These are phyloP conservation scores for Mythimna pallens DNA, from an alignment of 2,888 invertebrate species.

Conservation along the genomic window DNA sequence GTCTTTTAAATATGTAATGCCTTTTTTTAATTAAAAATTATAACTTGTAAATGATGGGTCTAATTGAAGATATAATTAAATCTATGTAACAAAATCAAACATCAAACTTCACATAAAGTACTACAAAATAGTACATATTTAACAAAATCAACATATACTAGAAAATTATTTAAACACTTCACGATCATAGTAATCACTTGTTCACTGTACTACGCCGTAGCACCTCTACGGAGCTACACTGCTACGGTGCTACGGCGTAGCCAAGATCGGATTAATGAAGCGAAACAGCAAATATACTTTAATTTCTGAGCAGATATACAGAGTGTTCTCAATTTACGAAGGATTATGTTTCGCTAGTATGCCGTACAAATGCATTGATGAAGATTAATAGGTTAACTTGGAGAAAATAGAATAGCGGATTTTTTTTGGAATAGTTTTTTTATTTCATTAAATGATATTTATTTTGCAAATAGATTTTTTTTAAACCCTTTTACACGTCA, in stretches of 20 bases:
- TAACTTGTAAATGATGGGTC: too few species aligned
- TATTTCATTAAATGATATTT: too few species aligned
- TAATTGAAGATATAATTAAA: not conserved
- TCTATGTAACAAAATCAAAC: not conserved
- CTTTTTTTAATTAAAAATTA: too few species aligned
- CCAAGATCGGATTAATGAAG: conserved; percentile 68
- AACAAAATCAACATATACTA: conserved; percentile 36
- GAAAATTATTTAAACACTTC: conserved; percentile 53
- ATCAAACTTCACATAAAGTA: not conserved
- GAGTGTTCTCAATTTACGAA: conserved; percentile 30
- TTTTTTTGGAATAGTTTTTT: not conserved
- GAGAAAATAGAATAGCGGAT: not conserved
- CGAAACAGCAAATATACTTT: conserved; percentile 65
- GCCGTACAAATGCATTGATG: conserved; percentile 5
- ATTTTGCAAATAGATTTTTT: too few species aligned
- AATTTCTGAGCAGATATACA: conserved; percentile 50
- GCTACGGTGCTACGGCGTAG: conserved; percentile 64
- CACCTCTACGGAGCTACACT: conserved; percentile 18
- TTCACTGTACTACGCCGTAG: conserved; percentile 55
- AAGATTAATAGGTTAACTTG: not conserved
- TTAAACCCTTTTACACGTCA: too few species aligned
- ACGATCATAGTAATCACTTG: conserved; percentile 48
- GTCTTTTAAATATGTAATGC: too few species aligned
- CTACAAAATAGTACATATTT: conserved; percentile 14
- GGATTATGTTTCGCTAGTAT: conserved; percentile 10